Base-by-base conservation (phyloP, 2,113 vertebrate species). In the Cyprinus carpio region DNA sequence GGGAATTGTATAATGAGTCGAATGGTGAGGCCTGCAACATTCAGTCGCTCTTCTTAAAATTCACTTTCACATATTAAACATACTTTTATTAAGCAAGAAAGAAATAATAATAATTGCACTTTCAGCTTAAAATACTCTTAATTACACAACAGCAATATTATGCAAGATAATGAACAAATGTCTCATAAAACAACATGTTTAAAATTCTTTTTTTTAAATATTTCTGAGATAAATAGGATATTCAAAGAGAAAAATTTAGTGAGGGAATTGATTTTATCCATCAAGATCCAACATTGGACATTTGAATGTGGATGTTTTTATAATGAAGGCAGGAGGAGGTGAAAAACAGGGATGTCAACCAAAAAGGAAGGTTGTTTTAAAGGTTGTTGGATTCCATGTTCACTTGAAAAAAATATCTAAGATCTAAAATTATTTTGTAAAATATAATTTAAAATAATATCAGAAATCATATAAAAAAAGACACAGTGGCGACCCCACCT, bases 401-500 rank as follows among this genome's bases (percentile, higher is more conserved):
- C 4, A 54, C 15, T 54, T 54, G 51, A 4, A 18, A 54, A 51
- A 64, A 64, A 64, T 6, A 25, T 46, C 43, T 46, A 12, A 43
- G 1, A 11, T 25, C 2, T 12, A 62, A 62, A n/a, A n/a, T 23
- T 9, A 62, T 62, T 62, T 25, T 62, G 7, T 62, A 62, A 25
- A 65, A 29, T 8, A 72, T 18, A 16, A 16, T 18, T 72, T 31
- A 37, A 4, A 31, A 37, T 27, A 31, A 37, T 27, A 31, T 34
- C 11, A 71, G 18, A 13, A 37, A 49, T 49, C 46, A 49, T 11
- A 16, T 37, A 23, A 20, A 6, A 20, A 34, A 49, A 51, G 49
- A 51, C 75, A 29, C 60, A 49, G 51, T 69, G 25, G 51, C 9
- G 27, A 51, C 43, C 8, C 91, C 92, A 89, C 90, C 93, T 93